These are phyloP conservation scores for Pangasius krempfi DNA, from an alignment of 2,797 vertebrate genomes.

Conservation along the genomic window DNA sequence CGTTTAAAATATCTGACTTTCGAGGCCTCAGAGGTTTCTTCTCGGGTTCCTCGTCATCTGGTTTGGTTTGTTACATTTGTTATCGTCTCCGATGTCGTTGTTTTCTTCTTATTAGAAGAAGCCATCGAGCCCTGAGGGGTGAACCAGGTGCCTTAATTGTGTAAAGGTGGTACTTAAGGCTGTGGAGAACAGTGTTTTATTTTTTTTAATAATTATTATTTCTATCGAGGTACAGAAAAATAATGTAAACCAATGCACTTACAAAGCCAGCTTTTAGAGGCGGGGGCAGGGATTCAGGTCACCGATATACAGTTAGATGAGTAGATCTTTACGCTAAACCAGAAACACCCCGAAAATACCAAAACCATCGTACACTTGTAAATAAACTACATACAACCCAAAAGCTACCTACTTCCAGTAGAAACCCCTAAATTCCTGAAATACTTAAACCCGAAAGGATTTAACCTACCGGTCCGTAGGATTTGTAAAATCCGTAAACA, in stretches of 20 bases:
- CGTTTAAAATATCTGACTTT: slow-evolving; percentile 18
- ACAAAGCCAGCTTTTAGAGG: slow-evolving; percentile 50
- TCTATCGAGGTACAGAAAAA: slow-evolving; percentile 46
- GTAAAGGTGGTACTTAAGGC: slow-evolving; percentile 72
- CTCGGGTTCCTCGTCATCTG: slow-evolving; percentile 50
- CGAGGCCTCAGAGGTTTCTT: slow-evolving; percentile 12
- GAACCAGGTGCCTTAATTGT: slow-evolving; percentile 82
- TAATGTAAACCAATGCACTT: slow-evolving; percentile 80
- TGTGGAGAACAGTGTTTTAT: slow-evolving; percentile 33
- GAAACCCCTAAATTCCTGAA: neutral
- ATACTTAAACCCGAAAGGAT: neutral
- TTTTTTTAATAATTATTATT: slow-evolving; percentile 52
- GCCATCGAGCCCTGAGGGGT: slow-evolving; percentile 74
- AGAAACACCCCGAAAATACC: neutral
- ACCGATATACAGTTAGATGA: neutral
- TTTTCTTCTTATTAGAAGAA: slow-evolving; percentile 85
- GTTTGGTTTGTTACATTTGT: slow-evolving; percentile 40
- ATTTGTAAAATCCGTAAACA: no score
- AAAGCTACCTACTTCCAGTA: neutral
- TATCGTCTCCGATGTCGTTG: neutral
- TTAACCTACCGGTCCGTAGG: neutral
- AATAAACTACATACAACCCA: neutral
- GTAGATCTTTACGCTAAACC: neutral
- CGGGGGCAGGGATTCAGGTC: slow-evolving; percentile 25
- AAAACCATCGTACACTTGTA: neutral